Conservation (phyloP, 2,113 vertebrate genomes). For the Tympanuchus pallidicinctus region DNA sequence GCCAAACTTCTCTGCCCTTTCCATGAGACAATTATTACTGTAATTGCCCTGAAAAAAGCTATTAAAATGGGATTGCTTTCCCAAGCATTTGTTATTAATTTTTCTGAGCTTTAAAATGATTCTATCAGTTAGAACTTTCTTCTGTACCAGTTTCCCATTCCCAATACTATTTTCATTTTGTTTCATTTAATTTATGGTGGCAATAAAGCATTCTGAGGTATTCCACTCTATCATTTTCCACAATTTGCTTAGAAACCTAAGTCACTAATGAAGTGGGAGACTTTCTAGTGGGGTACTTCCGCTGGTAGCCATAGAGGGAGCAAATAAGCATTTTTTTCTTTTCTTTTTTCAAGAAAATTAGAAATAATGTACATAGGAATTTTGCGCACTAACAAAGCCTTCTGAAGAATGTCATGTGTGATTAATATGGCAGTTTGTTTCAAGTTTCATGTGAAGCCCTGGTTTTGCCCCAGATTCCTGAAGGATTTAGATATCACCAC, state of each 20-base stretch:
- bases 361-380: neutral
- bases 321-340: neutral
- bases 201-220: neutral
- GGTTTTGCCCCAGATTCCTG: neutral
- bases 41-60: conserved; percentile 23
- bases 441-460: neutral
- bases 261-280: neutral
- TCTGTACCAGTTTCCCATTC: neutral
- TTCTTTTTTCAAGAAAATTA: neutral
- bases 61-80: conserved; percentile 14
- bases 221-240: neutral
- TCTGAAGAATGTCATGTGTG: neutral
- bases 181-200: neutral
- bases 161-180: neutral
- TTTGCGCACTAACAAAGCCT: neutral
- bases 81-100: neutral
- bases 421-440: neutral
- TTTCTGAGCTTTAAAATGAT: conserved; percentile 22
- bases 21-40: conserved; percentile 5
- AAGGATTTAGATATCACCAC: neutral
- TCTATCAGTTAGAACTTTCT: neutral
- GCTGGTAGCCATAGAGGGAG: neutral
- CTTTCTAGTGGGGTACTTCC: neutral
- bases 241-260: neutral
- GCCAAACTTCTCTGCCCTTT: neutral